Evolutionary conservation across 2,888 invertebrate genomes (phyloP), one percentile per base, ranked within the genome.

Genomic region (Strigamia crassipes): DNA sequence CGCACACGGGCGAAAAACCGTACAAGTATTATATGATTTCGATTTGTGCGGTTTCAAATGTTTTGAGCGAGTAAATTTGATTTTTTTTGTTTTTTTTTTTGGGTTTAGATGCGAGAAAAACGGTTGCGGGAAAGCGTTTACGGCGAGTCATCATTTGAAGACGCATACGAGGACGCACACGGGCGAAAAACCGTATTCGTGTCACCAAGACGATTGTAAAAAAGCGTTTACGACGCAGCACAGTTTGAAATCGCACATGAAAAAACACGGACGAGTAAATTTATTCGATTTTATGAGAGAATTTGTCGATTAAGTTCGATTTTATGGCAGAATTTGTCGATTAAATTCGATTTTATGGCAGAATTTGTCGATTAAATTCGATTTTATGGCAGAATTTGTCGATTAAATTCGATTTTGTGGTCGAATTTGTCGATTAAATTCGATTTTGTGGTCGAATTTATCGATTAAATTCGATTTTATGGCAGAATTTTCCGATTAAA

Each of bases 121-220:
- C 84, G 94, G 94, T 6, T 97, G 97, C 87, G 95, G 94, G 61
- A 96, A 96, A 87, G 94, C 96, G 0, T 97, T 97, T 88, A 94
- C 95, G 0, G 96, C 96, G 23, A 96, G 96, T 79, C 97, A 97
- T 88, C 97, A 97, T 87, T 89, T 97, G 78, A 97, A 96, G 89
- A 96, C 96, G 0, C 97, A 97, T 87, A 91, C 92, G 42, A 91
- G 96, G 82, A 94, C 94, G 8, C 95, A 96, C 86, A 92, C 94
- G 1, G 83, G 83, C 9, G 83, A 83, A 73, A 83, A 83, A 82
- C 94, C 95, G 0, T 94, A 94, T 87, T 91, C 92, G 0, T 96
- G 96, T 87, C 89, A 88, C 56, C 88, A 90, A 82, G 91, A 91
- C 83, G 89, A 90, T 61, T 96, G 96, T 87, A 91, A 91, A 31